phyloP scores from a whole-genome alignment of 2,797 vertebrate genomes.

The Amphiprion clarkii region DNA sequence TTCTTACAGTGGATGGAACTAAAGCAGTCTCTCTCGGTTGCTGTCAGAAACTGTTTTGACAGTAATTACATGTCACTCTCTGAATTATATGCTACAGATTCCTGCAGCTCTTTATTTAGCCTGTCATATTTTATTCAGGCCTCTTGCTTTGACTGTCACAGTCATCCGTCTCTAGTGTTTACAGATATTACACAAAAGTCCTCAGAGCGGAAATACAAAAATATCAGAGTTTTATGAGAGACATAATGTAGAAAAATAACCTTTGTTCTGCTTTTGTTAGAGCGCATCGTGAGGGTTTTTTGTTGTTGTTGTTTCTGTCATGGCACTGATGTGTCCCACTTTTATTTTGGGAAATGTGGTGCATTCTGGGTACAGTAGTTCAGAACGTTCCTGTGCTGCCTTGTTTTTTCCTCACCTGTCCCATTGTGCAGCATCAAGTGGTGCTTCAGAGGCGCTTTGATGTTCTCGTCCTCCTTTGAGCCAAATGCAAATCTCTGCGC shows the following conservation, averaged over 20 bases:
- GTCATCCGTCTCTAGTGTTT: constrained; percentile 56
- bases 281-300: constrained; percentile 7
- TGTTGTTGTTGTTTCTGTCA: not conserved
- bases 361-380: constrained; percentile 74
- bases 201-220: constrained; percentile 45
- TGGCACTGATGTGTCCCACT: constrained; percentile 46
- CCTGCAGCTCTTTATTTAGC: constrained; percentile 67
- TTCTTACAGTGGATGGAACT: constrained; percentile 26
- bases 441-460: constrained; percentile 74
- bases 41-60: constrained; percentile 51
- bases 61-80: constrained; percentile 67
- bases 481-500: constrained; percentile 74
- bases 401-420: constrained; percentile 64
- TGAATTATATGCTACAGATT: constrained; percentile 63
- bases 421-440: constrained; percentile 56
- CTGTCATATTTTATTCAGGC: constrained; percentile 67
- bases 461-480: constrained; percentile 71
- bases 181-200: constrained; percentile 53
- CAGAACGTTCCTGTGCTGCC: constrained; percentile 15
- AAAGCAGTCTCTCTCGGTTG: constrained; percentile 31
- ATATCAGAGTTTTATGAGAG: constrained; percentile 44
- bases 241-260: constrained; percentile 32
- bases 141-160: constrained; percentile 51
- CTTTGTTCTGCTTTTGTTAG: constrained; percentile 55
- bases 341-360: constrained; percentile 54